Percentiles rank a stretch among this genome's conserved stretches.
phyloP scores from a whole-genome alignment of 2,888 invertebrate species.

The Muscina levida region DNA sequence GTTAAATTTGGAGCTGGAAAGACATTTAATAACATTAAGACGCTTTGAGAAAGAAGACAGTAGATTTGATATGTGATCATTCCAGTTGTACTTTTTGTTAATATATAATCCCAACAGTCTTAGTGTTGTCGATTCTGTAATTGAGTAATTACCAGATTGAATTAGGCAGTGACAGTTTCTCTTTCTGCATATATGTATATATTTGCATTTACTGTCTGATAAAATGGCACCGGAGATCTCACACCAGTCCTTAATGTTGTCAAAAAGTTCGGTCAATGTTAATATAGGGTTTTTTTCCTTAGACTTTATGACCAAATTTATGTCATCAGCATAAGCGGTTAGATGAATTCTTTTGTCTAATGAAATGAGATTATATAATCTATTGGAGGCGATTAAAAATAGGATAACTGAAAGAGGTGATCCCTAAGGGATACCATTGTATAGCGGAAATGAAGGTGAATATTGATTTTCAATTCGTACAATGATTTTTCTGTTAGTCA shows the following conservation, averaged over 20 bases:
- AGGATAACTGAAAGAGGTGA: constrained; percentile 47
- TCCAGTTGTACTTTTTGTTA: constrained; percentile 63
- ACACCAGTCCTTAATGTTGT: constrained; percentile 55
- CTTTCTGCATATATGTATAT: constrained; percentile 60
- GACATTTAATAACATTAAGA: constrained; percentile 57
- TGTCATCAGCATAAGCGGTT: constrained; percentile 63
- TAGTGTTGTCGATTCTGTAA: constrained; percentile 30
- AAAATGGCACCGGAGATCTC: constrained; percentile 50
- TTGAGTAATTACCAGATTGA: constrained; percentile 20
- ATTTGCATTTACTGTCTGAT: constrained; percentile 48
- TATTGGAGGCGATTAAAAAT: constrained; percentile 55
- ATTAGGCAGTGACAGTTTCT: constrained; percentile 39
- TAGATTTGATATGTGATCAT: constrained; percentile 50
- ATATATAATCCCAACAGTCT: constrained; percentile 60
- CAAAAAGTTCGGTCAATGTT: constrained; percentile 45
- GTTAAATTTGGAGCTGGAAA: constrained; percentile 40
- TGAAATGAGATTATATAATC: constrained; percentile 41
- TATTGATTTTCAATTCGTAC: constrained; percentile 18
- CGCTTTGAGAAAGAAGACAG: no score
- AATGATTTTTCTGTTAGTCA: constrained; percentile 45
- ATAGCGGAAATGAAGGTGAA: constrained; percentile 29
- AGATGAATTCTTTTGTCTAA: constrained; percentile 50
- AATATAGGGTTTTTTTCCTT: constrained; percentile 44
- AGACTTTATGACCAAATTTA: constrained; percentile 51
- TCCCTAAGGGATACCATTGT: constrained; percentile 56